Conservation (phyloP, 2,888 invertebrate genomes). For the Epistrophe eligans region DNA sequence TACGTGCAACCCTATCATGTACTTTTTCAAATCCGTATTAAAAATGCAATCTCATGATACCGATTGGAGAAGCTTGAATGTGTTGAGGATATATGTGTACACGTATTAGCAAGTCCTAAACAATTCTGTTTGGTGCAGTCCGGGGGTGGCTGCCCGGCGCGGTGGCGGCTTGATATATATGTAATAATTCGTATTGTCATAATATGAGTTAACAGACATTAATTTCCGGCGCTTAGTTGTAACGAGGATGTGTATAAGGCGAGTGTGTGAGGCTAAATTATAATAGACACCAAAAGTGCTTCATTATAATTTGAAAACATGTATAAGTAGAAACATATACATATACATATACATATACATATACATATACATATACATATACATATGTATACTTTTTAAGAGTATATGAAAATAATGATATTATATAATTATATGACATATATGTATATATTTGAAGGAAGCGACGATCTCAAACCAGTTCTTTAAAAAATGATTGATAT, state of each 20-base stretch:
- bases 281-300: slow-evolving; percentile 41
- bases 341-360: too few species aligned
- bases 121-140: background rate
- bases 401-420: too few species aligned
- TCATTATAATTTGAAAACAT: slow-evolving; percentile 45
- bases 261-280: slow-evolving; percentile 28
- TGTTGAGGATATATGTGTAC: background rate
- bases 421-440: too few species aligned
- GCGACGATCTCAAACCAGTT: too few species aligned
- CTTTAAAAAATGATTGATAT: too few species aligned
- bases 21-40: background rate
- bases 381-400: too few species aligned
- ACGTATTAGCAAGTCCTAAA: too few species aligned
- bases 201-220: slow-evolving; percentile 68
- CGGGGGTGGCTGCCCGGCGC: background rate
- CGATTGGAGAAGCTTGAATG: background rate
- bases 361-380: too few species aligned
- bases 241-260: background rate
- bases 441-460: too few species aligned
- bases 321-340: too few species aligned
- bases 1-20: background rate
- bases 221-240: slow-evolving; percentile 73
- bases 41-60: slow-evolving; percentile 29
- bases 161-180: slow-evolving; percentile 9
- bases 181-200: slow-evolving; percentile 66